Evolutionary conservation across 1,140 invertebrate species (phyloP).

Genomic region (Portunus trituberculatus): DNA sequence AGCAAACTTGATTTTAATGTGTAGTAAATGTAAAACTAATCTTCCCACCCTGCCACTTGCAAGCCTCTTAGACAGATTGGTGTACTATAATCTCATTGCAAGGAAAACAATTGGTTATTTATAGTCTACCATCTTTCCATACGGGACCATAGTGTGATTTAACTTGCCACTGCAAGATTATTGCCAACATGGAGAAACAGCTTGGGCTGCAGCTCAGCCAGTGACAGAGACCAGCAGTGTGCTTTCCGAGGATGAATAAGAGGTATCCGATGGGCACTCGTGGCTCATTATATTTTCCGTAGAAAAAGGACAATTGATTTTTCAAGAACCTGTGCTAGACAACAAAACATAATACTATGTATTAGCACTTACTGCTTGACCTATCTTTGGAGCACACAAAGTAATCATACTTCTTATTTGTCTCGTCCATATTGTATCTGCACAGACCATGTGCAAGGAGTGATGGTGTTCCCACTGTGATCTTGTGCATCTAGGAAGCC

Average conservation of each 20-base stretch:
- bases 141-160: slow-evolving; percentile 72
- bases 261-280: slow-evolving; percentile 47
- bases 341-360: slow-evolving; percentile 41
- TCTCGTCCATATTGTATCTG: slow-evolving; percentile 70
- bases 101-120: slow-evolving; percentile 27
- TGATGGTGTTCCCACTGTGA: slow-evolving; percentile 73
- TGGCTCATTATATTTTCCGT: slow-evolving; percentile 21
- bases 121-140: slow-evolving; percentile 64
- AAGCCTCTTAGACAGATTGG: slow-evolving; percentile 71
- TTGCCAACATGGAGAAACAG: slow-evolving; percentile 46
- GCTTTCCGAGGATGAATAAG: slow-evolving; percentile 49
- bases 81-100: slow-evolving; percentile 62
- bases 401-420: slow-evolving; percentile 62
- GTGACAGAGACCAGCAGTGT: slow-evolving; percentile 56
- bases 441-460: slow-evolving; percentile 60
- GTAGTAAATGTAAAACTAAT: slow-evolving; percentile 70
- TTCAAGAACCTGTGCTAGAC: slow-evolving; percentile 49
- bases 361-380: slow-evolving; percentile 53
- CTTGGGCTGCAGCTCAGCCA: slow-evolving; percentile 59
- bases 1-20: slow-evolving; percentile 69
- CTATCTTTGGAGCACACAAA: slow-evolving; percentile 51
- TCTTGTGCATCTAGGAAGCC: slow-evolving; percentile 70
- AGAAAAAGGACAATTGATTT: slow-evolving; percentile 52
- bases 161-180: slow-evolving; percentile 52
- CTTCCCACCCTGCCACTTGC: slow-evolving; percentile 70